Conservation (phyloP, 2,888 invertebrate genomes). For the Balanococcus diminutus region DNA sequence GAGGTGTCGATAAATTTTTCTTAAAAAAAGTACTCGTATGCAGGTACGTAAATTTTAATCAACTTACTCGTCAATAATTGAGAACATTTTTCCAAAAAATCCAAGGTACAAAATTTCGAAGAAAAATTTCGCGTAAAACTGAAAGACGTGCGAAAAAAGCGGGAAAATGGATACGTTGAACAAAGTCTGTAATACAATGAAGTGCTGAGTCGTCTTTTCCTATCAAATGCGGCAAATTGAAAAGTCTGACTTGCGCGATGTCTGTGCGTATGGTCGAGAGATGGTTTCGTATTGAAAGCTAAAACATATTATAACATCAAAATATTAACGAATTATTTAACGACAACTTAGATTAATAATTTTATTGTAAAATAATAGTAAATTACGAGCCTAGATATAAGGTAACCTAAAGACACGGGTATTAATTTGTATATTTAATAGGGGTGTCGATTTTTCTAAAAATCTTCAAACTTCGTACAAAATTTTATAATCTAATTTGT, state of each 20-base stretch:
- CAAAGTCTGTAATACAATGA: background rate
- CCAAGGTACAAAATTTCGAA: background rate
- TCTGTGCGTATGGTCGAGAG: background rate
- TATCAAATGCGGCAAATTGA: background rate
- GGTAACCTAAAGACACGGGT: too few relatives aligned
- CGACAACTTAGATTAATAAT: too few relatives aligned
- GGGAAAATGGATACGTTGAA: background rate
- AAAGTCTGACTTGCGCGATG: constrained; percentile 17
- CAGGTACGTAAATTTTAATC: background rate
- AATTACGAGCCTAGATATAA: too few relatives aligned
- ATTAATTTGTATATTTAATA: too few relatives aligned
- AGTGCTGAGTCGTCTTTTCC: background rate
- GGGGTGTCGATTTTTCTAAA: too few relatives aligned
- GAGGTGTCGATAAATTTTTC: too few relatives aligned
- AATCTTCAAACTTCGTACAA: too few relatives aligned
- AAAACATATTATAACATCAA: constrained; percentile 7
- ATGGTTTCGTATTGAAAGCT: background rate
- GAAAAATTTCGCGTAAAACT: background rate
- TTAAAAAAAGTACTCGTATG: background rate
- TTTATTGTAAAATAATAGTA: too few relatives aligned
- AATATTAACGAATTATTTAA: too few relatives aligned
- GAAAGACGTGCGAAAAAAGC: background rate
- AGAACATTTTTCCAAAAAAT: background rate
- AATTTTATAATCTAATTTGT: too few relatives aligned
- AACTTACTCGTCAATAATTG: constrained; percentile 3